Evolutionary conservation across 1,140 invertebrate genomes (phyloP).

Genomic region (Chironomus tepperi): DNA sequence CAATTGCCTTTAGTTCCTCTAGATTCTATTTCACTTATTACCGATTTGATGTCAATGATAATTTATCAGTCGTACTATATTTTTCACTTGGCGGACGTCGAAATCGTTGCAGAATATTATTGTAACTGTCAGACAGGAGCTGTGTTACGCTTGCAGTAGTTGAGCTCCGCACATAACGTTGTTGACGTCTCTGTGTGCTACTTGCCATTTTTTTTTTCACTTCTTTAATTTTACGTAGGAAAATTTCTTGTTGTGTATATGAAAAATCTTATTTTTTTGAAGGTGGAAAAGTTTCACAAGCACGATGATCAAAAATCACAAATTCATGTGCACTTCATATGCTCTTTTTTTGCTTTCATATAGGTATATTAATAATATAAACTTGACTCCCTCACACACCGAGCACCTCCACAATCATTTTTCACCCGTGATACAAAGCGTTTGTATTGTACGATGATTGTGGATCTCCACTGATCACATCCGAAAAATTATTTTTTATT

Average conservation of each 20-base stretch:
- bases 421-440: not conserved
- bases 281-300: constrained; percentile 1
- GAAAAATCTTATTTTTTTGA: not conserved
- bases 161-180: constrained; percentile 62
- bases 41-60: constrained; percentile 11
- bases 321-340: not conserved
- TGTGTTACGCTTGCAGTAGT: constrained; percentile 72
- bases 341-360: not conserved
- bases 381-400: not conserved
- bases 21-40: not conserved
- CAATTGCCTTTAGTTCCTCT: not conserved
- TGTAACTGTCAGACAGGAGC: constrained; percentile 72
- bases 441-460: constrained; percentile 6
- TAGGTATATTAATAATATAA: no score
- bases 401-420: not conserved
- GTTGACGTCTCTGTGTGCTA: constrained; percentile 43
- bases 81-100: constrained; percentile 59
- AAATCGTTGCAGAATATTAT: constrained; percentile 67
- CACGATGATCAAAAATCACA: constrained; percentile 22
- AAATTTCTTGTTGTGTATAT: constrained; percentile 26
- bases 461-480: not conserved
- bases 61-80: not conserved
- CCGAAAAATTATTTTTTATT: not conserved
- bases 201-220: not conserved
- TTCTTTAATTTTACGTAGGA: constrained; percentile 33